Evolutionary conservation across 2,888 invertebrate species (phyloP).

Genomic region (Tyria jacobaeae): DNA sequence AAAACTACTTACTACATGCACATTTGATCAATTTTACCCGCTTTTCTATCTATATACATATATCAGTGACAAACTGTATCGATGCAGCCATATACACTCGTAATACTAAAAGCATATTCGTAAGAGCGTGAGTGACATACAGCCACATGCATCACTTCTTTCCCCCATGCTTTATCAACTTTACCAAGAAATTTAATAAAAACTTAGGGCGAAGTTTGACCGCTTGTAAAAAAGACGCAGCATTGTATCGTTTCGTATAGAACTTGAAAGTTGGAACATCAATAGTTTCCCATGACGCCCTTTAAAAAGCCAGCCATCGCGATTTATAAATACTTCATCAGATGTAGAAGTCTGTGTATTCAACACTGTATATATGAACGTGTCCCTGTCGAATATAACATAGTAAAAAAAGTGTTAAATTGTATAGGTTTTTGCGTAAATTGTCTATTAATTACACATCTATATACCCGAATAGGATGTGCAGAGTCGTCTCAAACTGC

Average conservation of each 20-base stretch:
- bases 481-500: too few relatives aligned
- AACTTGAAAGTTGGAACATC: slow-evolving; percentile 12
- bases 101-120: slow-evolving; percentile 21
- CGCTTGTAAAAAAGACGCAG: slow-evolving; percentile 14
- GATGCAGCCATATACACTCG: not conserved
- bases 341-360: not conserved
- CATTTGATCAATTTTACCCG: not conserved
- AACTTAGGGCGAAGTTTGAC: slow-evolving; percentile 34
- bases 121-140: slow-evolving; percentile 21
- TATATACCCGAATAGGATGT: too few relatives aligned
- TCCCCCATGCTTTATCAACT: slow-evolving; percentile 10
- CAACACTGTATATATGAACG: not conserved
- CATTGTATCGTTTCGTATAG: not conserved
- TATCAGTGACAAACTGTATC: not conserved
- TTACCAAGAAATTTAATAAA: slow-evolving; percentile 51
- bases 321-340: not conserved
- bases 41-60: not conserved
- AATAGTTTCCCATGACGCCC: slow-evolving; percentile 6
- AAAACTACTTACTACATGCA: not conserved
- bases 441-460: too few relatives aligned
- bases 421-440: too few relatives aligned
- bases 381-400: too few relatives aligned
- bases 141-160: slow-evolving; percentile 21
- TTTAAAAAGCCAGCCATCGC: too few relatives aligned
- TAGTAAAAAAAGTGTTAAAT: too few relatives aligned